Evolutionary conservation across 2,113 vertebrate genomes (phyloP), one percentile per base, ranked within the genome.

Genomic region (Terrapene triunguis): DNA sequence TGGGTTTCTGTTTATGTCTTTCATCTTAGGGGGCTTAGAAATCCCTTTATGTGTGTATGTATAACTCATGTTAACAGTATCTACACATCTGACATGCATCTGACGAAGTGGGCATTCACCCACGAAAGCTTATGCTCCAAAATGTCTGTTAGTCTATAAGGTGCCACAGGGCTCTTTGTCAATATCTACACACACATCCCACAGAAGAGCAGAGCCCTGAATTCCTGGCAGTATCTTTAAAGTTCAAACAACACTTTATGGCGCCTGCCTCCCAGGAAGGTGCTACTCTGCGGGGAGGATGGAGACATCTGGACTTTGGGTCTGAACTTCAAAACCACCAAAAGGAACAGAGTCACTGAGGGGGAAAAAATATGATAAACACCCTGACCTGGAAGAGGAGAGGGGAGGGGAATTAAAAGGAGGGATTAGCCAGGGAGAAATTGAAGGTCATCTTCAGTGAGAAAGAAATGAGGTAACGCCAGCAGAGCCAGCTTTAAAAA

Each of bases 401-500:
- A 93, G 32, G 69, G 87, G 92, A 88, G 83, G 55, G 85, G 88
- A 93, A 95, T 94, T 87, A 92, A 94, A 90, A 88, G 65, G 74
- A 91, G 32, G 81, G 92, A 93, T 92, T 83, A 96, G 62, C 42
- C 65, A 89, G 57, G 76, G 29, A 72, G 94, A 93, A 90, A 89
- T 84, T 79, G 94, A 96, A 97, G 98, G 97, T 98, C 89, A 89
- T 97, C 98, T 95, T 91, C 91, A 95, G 97, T 97, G 98, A 97
- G 98, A 98, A 98, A 80, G 94, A 94, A 95, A 79, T 6, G 96
- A 98, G 97, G 98, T 98, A 95, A 97, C 85, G 78, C 94, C 94
- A 95, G 96, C 55, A 91, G 94, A 97, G 98, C 97, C 83, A 84
- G 97, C 95, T 97, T 92, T 97, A 97, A 98, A 97, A 98, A 98